Evolutionary conservation across 2,797 vertebrate species (phyloP).

Genomic region (Poeciliopsis gracilis): DNA sequence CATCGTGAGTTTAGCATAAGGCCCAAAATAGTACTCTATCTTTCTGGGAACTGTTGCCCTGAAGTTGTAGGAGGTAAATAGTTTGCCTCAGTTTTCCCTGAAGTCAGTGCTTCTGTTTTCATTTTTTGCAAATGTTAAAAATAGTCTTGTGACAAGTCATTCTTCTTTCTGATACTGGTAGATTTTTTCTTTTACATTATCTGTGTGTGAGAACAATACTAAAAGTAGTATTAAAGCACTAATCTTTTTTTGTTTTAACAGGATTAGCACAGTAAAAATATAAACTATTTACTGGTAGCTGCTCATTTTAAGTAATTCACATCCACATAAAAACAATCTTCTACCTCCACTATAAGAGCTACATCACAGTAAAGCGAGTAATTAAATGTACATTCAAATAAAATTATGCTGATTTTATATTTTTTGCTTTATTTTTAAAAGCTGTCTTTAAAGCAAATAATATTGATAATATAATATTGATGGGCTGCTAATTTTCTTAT

Average conservation of each 20-base stretch:
- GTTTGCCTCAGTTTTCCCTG: neutral
- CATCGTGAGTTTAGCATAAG: neutral
- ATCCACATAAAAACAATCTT: neutral
- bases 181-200: neutral
- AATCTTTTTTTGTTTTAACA: neutral
- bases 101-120: neutral
- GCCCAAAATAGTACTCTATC: neutral
- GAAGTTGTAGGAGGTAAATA: neutral
- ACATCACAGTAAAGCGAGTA: neutral
- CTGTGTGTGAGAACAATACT: neutral
- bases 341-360: neutral
- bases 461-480: neutral
- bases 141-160: neutral
- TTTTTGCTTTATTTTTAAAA: neutral
- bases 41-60: neutral
- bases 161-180: neutral
- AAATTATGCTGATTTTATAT: neutral
- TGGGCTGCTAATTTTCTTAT: too few relatives aligned
- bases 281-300: neutral
- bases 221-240: neutral
- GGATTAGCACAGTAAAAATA: neutral
- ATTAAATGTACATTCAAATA: neutral
- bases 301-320: neutral
- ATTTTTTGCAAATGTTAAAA: neutral
- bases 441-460: neutral